A percentile compares a stretch with the other conserved stretches of the same genome.
Evolutionary conservation across 2,113 vertebrate species (phyloP).

Genomic region (Noturus placidus): DNA sequence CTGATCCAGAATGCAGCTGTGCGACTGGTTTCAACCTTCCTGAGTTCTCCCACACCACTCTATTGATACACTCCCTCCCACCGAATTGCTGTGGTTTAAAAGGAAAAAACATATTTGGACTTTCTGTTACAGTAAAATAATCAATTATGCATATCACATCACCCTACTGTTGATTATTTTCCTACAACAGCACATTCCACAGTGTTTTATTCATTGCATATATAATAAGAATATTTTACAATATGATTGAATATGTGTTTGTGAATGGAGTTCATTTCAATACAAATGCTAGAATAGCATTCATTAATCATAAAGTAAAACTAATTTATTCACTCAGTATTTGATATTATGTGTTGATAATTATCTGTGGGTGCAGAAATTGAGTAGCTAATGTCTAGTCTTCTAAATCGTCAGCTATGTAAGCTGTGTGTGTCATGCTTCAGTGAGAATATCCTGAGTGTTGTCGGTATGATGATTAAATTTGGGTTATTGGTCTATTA

Average conservation of each 20-base stretch:
- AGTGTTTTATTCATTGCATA: background rate
- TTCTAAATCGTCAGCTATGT: background rate
- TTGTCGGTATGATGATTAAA: background rate
- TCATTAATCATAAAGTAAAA: background rate
- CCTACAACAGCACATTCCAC: background rate
- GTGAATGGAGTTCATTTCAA: background rate
- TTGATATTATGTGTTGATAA: background rate
- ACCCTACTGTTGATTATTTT: background rate
- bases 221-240: background rate
- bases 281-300: background rate
- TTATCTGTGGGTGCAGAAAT: background rate
- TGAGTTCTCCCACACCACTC: too few species aligned
- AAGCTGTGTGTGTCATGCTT: background rate
- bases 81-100: background rate
- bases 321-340: background rate
- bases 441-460: too few species aligned
- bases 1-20: too few species aligned
- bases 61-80: too few species aligned
- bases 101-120: background rate
- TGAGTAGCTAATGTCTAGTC: background rate
- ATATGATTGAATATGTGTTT: background rate
- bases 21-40: too few species aligned
- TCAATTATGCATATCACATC: background rate
- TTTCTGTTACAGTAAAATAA: background rate
- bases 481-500: constrained; percentile 1